Percentiles rank a stretch among this genome's conserved stretches.
Evolutionary conservation across 2,113 vertebrate genomes (phyloP).

Genomic region (Agapornis roseicollis): DNA sequence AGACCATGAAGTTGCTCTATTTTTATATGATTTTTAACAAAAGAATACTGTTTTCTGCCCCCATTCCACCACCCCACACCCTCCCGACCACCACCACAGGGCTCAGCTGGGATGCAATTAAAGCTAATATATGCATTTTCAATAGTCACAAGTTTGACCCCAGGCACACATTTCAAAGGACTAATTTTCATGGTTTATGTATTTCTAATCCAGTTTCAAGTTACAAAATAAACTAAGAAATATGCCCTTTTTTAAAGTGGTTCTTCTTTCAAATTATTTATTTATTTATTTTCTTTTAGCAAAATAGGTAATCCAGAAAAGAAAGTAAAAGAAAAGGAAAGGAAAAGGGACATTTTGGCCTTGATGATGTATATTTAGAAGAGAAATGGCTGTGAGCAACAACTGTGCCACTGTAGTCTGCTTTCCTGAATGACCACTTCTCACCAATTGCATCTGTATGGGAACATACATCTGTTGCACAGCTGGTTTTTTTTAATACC

Average conservation of each 20-base stretch:
- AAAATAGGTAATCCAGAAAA: not conserved
- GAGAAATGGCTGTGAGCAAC: not conserved
- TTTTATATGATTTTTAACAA: not conserved
- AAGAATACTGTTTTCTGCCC: not conserved
- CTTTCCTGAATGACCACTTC: not conserved
- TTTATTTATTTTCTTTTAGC: not conserved
- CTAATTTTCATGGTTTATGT: not conserved
- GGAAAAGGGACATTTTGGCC: not conserved
- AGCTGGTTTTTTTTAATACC: not conserved
- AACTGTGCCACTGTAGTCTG: not conserved
- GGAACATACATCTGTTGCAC: not conserved
- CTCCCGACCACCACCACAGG: no score
- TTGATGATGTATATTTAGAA: not conserved
- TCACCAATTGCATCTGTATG: not conserved
- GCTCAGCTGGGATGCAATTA: not conserved
- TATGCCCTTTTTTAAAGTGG: not conserved
- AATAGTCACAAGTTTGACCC: not conserved
- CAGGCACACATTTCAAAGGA: not conserved
- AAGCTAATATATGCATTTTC: not conserved
- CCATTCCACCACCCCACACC: not conserved
- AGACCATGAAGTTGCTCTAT: not conserved
- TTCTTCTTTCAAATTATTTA: not conserved
- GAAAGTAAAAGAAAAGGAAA: not conserved
- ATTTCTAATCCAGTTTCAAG: not conserved
- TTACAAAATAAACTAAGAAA: not conserved